Conservation (phyloP, 2,888 invertebrate genomes). For the Nyleta sp. region DNA sequence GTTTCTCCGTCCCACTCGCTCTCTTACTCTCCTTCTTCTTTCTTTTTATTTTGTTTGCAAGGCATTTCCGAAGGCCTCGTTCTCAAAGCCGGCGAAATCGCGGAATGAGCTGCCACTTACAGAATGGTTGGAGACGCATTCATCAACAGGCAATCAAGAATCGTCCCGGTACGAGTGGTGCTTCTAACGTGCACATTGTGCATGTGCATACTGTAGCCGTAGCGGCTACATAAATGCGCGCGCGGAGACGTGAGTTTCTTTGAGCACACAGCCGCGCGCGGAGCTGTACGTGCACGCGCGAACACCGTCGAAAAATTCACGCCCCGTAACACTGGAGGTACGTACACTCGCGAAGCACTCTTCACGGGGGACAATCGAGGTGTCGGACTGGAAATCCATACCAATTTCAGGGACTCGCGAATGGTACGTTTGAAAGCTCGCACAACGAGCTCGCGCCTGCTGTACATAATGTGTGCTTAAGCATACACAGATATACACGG, state of each 20-base stretch:
- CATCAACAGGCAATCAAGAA: conserved; percentile 74
- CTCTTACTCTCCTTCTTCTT: not conserved
- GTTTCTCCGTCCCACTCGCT: not conserved
- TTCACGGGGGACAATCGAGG: conserved; percentile 81
- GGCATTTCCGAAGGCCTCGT: conserved; percentile 59
- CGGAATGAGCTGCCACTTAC: conserved; percentile 77
- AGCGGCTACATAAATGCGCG: conserved; percentile 62
- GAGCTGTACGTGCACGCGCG: conserved; percentile 45
- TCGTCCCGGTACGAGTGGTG: conserved; percentile 67
- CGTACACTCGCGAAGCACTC: conserved; percentile 80
- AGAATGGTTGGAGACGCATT: conserved; percentile 73
- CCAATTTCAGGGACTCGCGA: conserved; percentile 81
- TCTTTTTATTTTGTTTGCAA: conserved; percentile 22
- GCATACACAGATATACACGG: conserved; percentile 35
- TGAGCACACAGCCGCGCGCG: conserved; percentile 29
- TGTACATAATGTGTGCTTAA: conserved; percentile 56
- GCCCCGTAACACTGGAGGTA: conserved; percentile 70
- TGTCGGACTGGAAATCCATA: conserved; percentile 83
- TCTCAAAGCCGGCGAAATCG: conserved; percentile 70
- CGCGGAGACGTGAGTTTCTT: conserved; percentile 42
- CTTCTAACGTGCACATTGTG: conserved; percentile 63
- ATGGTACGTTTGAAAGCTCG: conserved; percentile 76
- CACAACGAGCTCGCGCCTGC: conserved; percentile 69
- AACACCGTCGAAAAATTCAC: conserved; percentile 59
- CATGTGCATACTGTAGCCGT: conserved; percentile 64